Conservation (phyloP, 2,113 vertebrate genomes). For the Phyllostomus hastatus region DNA sequence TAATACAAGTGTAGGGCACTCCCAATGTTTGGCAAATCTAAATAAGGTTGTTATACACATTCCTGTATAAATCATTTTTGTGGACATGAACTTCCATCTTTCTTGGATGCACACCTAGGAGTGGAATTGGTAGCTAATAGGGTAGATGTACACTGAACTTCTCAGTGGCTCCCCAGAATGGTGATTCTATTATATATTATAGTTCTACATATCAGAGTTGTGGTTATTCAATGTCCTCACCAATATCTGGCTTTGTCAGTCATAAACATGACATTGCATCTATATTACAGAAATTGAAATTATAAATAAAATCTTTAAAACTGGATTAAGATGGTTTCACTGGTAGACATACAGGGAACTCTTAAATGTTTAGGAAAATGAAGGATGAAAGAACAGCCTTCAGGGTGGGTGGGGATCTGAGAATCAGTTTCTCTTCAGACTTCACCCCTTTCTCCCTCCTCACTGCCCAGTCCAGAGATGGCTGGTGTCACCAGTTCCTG, state of each 20-base stretch:
- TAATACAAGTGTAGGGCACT: background rate
- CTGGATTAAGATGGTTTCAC: background rate
- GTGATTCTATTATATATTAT: background rate
- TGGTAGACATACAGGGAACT: background rate
- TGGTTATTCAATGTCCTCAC: background rate
- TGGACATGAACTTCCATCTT: background rate
- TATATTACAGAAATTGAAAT: background rate
- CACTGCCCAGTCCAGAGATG: background rate
- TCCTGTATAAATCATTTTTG: background rate
- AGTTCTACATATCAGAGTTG: background rate
- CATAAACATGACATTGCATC: background rate
- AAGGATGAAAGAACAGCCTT: background rate
- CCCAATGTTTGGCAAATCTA: background rate
- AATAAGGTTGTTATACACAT: background rate
- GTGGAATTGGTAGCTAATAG: background rate
- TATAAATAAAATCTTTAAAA: background rate
- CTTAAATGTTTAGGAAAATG: background rate
- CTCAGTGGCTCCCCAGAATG: background rate
- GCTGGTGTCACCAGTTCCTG: background rate
- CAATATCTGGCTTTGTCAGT: background rate
- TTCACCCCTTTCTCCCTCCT: background rate
- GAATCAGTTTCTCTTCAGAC: background rate
- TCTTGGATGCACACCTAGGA: background rate
- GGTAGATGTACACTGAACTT: background rate
- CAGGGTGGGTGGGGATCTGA: background rate